phyloP scores from a whole-genome alignment of 2,113 vertebrate genomes.

The Hepsetus odoe region DNA sequence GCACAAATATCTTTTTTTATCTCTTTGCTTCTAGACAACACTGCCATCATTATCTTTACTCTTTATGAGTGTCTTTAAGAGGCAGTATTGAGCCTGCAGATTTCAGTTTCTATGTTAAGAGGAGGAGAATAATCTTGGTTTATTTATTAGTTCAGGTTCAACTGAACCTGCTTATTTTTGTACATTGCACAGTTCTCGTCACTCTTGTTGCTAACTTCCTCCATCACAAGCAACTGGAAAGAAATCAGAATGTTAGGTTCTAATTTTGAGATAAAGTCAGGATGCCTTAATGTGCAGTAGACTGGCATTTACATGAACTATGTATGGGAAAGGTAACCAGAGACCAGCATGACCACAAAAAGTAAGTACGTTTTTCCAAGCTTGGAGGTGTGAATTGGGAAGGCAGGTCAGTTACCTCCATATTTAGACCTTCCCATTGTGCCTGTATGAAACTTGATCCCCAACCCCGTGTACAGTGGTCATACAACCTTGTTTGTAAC shows the following conservation, averaged over 20 bases:
- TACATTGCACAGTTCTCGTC: background rate
- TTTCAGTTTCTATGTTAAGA: no score
- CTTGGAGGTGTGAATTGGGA: slow-evolving; percentile 56
- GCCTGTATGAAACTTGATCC: slow-evolving; percentile 44
- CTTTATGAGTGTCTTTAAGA: no score
- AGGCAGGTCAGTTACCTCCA: slow-evolving; percentile 56
- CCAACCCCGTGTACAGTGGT: slow-evolving; percentile 25
- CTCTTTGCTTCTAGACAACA: no score
- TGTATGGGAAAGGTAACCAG: slow-evolving; percentile 9
- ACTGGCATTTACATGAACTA: slow-evolving; percentile 9
- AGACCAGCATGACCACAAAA: background rate
- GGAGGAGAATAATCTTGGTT: no score
- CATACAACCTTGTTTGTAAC: slow-evolving; percentile 39
- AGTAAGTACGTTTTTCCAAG: slow-evolving; percentile 7
- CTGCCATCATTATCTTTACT: no score
- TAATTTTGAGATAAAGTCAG: background rate
- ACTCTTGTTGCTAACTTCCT: background rate
- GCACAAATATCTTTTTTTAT: no score
- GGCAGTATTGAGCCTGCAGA: no score
- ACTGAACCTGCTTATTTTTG: no score
- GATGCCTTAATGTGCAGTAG: background rate
- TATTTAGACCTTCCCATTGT: slow-evolving; percentile 52
- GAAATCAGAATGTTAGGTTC: background rate
- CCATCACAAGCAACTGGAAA: background rate
- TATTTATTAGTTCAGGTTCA: no score